Evolutionary conservation across 2,888 invertebrate species (phyloP).

Genomic region (Heliothis peltigera): DNA sequence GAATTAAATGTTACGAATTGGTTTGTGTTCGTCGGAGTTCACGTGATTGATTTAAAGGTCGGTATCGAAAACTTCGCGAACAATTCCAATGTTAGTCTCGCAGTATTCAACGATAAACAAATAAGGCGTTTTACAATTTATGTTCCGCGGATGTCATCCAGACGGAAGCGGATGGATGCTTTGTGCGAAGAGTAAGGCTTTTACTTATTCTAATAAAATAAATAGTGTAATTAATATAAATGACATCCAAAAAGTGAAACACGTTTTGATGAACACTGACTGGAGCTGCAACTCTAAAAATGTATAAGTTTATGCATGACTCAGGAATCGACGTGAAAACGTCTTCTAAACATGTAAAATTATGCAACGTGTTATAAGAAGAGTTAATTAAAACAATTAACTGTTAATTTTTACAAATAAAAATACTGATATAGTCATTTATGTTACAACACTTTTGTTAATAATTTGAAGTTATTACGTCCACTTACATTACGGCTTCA

Average conservation of each 20-base stretch:
- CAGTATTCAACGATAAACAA: constrained; percentile 54
- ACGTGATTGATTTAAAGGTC: constrained; percentile 60
- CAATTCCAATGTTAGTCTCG: constrained; percentile 57
- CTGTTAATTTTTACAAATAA: no score
- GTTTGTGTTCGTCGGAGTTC: constrained; percentile 39
- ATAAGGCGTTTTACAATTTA: constrained; percentile 47
- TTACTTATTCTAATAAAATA: background rate
- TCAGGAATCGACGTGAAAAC: no score
- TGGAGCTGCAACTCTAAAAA: no score
- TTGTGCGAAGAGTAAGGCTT: background rate
- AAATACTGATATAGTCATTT: background rate
- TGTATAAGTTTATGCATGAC: no score
- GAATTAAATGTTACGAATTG: constrained; percentile 47
- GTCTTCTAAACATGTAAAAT: no score
- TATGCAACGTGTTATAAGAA: no score
- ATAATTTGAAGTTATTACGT: background rate
- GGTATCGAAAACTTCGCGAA: constrained; percentile 59
- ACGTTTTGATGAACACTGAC: no score
- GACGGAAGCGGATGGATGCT: background rate
- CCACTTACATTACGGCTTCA: background rate
- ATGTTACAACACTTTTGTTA: no score
- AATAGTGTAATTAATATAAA: no score
- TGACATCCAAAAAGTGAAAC: no score
- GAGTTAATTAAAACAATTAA: no score
- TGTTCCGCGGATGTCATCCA: constrained; percentile 22